Conservation (phyloP, 2,888 invertebrate genomes). For the Diplazon laetatorius region DNA sequence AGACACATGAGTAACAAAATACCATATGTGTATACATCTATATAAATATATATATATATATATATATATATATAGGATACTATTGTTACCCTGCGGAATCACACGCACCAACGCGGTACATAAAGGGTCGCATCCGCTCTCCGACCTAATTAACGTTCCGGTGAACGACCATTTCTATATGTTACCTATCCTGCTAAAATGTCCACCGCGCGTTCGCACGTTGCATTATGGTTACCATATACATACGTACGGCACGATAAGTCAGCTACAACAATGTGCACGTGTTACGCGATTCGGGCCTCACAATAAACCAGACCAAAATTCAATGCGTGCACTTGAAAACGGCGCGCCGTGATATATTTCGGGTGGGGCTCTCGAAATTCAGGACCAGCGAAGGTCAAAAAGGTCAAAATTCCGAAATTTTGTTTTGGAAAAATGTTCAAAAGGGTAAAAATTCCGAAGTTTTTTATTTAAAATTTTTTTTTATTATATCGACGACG, state of each 20-base stretch:
- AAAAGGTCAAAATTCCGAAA: no score
- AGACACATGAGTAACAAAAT: no score
- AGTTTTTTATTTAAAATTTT: no score
- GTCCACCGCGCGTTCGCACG: constrained; percentile 46
- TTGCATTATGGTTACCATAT: background rate
- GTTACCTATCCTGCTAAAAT: constrained; percentile 59
- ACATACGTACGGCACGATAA: constrained; percentile 21
- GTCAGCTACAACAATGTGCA: constrained; percentile 35
- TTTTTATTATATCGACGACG: no score
- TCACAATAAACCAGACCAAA: constrained; percentile 22
- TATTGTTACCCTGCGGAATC: constrained; percentile 43
- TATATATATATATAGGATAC: background rate
- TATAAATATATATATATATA: background rate
- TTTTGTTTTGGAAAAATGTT: no score
- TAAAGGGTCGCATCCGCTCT: constrained; percentile 59
- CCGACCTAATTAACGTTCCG: constrained; percentile 64
- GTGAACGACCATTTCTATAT: constrained; percentile 59
- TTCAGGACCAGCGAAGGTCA: no score
- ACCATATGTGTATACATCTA: constrained; percentile 4
- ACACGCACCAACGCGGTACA: constrained; percentile 52
- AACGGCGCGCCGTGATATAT: background rate
- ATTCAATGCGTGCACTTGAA: constrained; percentile 40
- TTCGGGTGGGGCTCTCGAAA: no score
- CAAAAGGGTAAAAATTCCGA: no score
- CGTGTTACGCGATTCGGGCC: constrained; percentile 27